Evolutionary conservation across 2,888 invertebrate genomes (phyloP), one percentile per base, ranked within the genome.

Genomic region (Lordiphosa andalusiaca): DNA sequence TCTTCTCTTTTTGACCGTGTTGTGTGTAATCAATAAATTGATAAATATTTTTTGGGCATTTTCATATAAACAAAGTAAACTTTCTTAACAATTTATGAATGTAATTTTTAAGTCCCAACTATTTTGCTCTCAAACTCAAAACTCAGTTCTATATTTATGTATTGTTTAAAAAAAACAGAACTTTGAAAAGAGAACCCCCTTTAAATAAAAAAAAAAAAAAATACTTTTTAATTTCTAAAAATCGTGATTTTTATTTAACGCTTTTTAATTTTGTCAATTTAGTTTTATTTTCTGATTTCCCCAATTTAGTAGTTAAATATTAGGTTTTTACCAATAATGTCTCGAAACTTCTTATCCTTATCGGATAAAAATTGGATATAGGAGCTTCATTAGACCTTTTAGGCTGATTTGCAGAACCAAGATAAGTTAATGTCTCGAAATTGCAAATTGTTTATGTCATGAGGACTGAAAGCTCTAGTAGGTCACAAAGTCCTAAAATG

Each of bases 91-190:
- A 36, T 36, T 47, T 47, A 35, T 47, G 36, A 53, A 16, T 38
- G 19, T 57, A 53, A 40, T 57, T 47, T 3, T 21, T 47, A 44
- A 44, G 44, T 44, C 33, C 30, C 16, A 44, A 78, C 73, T 57
- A 51, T 70, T 55, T 81, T 77, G 77, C 84, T 78, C 82, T 81
- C 68, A 67, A 76, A 19, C 16, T 33, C 33, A 16, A 1, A 16
- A 61, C 59, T 81, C 61, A 71, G 67, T 78, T 83, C 68, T 71
- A 69, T 84, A 67, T 70, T 71, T 69, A 76, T 81, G 68, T 72
- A 67, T 10, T 30, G 30, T 30, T 74, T 71, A 81, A 69, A 72
- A 69, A 67, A 72, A 69, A 67, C 63, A 59, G 49, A 61, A 64
- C 67, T 62, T 82, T 74, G 63, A 66, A 60, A 21, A 62, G 44